Percentiles rank a stretch among this genome's conserved stretches.
phyloP scores from a whole-genome alignment of 2,113 vertebrate species.

The Taxidea taxus region DNA sequence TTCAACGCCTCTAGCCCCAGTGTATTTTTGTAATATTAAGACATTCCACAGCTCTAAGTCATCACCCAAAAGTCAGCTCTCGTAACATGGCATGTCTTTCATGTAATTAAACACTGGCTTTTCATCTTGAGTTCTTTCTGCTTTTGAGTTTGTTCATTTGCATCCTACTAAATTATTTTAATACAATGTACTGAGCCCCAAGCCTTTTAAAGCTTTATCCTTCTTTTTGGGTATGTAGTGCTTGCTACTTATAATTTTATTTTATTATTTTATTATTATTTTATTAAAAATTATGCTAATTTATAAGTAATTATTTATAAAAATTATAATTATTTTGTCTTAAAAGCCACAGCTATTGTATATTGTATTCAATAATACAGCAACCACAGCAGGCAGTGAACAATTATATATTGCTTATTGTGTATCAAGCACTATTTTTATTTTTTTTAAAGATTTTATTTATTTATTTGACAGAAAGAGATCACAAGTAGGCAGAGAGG shows the following conservation, averaged over 20 bases:
- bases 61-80: not conserved
- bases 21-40: not conserved
- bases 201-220: not conserved
- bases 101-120: not conserved
- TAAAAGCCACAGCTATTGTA: not conserved
- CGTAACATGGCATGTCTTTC: not conserved
- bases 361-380: not conserved
- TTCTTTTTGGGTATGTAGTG: not conserved
- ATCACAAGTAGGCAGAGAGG: no score
- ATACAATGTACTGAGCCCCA: not conserved
- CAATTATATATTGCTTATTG: not conserved
- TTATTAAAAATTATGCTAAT: not conserved
- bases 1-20: fast-evolving
- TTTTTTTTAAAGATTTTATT: no score
- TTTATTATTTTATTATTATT: not conserved
- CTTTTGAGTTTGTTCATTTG: not conserved
- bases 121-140: not conserved
- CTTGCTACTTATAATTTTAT: not conserved
- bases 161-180: not conserved
- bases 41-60: not conserved
- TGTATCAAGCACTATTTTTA: not conserved
- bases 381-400: not conserved
- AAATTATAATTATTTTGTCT: not conserved
- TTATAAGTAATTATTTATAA: not conserved
- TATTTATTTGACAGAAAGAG: no score